Conservation (phyloP, 2,888 invertebrate species). For the Chalcosyrphus nemorum region DNA sequence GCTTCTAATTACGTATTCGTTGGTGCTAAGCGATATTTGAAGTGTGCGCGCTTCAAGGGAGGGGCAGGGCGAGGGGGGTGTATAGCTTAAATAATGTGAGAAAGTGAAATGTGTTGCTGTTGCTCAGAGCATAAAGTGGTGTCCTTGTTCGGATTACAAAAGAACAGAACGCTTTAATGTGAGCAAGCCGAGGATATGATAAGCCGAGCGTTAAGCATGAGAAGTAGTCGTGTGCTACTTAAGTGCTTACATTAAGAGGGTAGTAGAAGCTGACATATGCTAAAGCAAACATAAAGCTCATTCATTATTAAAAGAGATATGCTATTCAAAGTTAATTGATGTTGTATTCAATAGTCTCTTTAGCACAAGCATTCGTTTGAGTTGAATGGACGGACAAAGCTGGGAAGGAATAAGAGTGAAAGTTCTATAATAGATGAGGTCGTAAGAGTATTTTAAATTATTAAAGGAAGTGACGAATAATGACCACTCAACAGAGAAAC, state of each 20-base stretch:
- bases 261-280: not conserved
- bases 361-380: too few species aligned
- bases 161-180: not conserved
- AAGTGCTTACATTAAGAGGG: not conserved
- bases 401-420: too few species aligned
- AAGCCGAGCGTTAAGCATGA: not conserved
- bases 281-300: too few species aligned
- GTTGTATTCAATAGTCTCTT: too few species aligned
- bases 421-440: too few species aligned
- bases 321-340: too few species aligned
- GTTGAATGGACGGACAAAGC: too few species aligned
- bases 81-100: not conserved
- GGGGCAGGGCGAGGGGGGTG: not conserved
- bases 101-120: conserved; percentile 15
- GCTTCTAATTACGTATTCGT: conserved; percentile 19
- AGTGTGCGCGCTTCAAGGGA: not conserved
- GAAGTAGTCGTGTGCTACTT: not conserved
- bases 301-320: not conserved
- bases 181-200: not conserved
- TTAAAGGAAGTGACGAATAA: too few species aligned
- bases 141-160: not conserved
- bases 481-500: too few species aligned
- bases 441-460: too few species aligned
- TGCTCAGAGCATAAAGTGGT: not conserved
- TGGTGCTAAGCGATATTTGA: not conserved